These are phyloP conservation scores for Parthenolecanium corni DNA, from an alignment of 2,888 invertebrate genomes.

Conservation along the genomic window DNA sequence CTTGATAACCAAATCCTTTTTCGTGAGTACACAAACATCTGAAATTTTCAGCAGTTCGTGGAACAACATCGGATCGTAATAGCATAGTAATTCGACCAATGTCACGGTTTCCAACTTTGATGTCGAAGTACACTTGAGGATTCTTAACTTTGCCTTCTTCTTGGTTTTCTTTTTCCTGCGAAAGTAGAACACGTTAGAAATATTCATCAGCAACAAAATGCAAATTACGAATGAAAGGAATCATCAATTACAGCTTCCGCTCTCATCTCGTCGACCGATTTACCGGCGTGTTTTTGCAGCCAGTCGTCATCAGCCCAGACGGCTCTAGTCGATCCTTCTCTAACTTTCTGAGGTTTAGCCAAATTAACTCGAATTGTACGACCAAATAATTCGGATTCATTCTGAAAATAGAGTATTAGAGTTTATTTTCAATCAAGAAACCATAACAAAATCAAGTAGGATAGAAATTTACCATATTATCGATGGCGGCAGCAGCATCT, in stretches of 20 bases:
- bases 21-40: slow-evolving; percentile 87
- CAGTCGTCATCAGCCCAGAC: slow-evolving; percentile 98
- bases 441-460: neutral
- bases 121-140: slow-evolving; percentile 92
- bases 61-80: slow-evolving; percentile 82
- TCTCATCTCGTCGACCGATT: slow-evolving; percentile 51
- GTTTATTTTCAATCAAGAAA: neutral
- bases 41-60: slow-evolving; percentile 90
- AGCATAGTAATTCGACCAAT: slow-evolving; percentile 85
- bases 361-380: slow-evolving; percentile 90
- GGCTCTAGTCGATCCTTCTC: slow-evolving; percentile 85
- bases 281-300: slow-evolving; percentile 95
- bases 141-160: slow-evolving; percentile 42
- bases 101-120: slow-evolving; percentile 78
- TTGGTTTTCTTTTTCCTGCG: slow-evolving; percentile 25
- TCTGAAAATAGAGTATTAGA: slow-evolving; percentile 45
- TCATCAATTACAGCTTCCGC: slow-evolving; percentile 30
- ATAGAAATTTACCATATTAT: slow-evolving; percentile 72
- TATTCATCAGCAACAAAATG: no score
- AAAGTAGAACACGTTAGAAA: no score
- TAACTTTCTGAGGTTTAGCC: slow-evolving; percentile 91
- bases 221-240: neutral
- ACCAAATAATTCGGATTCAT: slow-evolving; percentile 95
- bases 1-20: slow-evolving; percentile 91
- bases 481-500: slow-evolving; percentile 97